Evolutionary conservation across 2,888 invertebrate genomes (phyloP).

Genomic region (Dryadula phaetusa): DNA sequence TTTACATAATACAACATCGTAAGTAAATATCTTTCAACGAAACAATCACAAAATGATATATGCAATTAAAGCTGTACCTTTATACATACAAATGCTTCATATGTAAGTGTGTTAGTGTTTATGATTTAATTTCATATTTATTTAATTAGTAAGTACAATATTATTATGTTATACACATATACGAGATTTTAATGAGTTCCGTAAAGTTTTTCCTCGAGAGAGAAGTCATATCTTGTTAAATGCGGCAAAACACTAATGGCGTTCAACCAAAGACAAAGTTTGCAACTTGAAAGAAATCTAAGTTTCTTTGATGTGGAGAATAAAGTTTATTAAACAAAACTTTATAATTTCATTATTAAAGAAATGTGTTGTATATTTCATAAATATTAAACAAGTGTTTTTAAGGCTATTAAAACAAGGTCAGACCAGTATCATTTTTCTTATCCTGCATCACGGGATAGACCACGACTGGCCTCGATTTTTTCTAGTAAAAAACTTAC

Average conservation of each 20-base stretch:
- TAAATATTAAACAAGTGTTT: neutral
- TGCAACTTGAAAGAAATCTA: constrained; percentile 3
- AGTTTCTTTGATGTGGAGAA: neutral
- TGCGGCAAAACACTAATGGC: constrained; percentile 12
- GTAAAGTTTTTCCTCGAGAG: constrained; percentile 20
- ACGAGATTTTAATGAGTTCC: constrained; percentile 18
- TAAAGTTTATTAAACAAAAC: constrained; percentile 1
- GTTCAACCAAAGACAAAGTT: constrained; percentile 11
- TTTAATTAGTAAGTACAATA: neutral
- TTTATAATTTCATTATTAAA: neutral
- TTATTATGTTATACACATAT: neutral
- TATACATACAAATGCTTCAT: no score
- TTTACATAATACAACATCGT: no score
- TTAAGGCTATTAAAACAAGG: no score
- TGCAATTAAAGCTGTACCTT: no score
- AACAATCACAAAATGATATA: no score
- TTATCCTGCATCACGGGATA: no score
- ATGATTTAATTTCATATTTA: no score
- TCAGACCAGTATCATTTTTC: no score
- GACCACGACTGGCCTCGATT: no score
- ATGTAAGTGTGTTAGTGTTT: no score
- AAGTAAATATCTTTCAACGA: no score
- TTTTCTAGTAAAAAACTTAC: no score
- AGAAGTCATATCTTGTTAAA: constrained; percentile 21
- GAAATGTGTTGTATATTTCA: neutral